Conservation (phyloP, 2,113 vertebrate species). For the Eretmochelys imbricata region DNA sequence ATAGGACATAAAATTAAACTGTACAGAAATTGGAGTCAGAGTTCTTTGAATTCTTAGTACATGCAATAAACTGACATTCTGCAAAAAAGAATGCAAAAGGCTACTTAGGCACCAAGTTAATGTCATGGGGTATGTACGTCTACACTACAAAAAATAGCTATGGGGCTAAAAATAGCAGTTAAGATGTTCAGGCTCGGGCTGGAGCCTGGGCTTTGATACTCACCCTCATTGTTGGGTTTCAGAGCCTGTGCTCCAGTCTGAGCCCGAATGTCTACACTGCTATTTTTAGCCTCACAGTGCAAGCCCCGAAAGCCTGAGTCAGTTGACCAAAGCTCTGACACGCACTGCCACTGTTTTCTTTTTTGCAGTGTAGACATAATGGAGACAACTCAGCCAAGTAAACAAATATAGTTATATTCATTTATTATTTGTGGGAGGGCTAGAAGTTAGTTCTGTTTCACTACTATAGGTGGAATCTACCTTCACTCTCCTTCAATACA, state of each 20-base stretch:
- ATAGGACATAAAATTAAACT: slow-evolving; percentile 28
- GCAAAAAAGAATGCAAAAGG: not conserved
- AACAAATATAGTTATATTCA: not conserved
- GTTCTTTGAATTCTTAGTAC: not conserved
- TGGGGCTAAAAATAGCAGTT: too few relatives aligned
- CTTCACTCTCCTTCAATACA: not conserved
- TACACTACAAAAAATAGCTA: not conserved
- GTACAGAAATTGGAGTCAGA: not conserved
- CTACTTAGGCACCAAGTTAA: not conserved
- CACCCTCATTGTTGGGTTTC: not conserved
- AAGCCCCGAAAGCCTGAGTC: not conserved
- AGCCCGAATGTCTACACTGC: not conserved
- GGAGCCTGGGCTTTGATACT: too few relatives aligned
- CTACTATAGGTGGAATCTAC: not conserved
- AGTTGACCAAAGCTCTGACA: not conserved
- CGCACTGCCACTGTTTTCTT: not conserved
- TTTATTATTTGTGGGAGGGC: not conserved
- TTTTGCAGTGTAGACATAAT: not conserved
- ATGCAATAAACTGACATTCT: not conserved
- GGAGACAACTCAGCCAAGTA: not conserved
- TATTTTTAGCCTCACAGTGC: not conserved
- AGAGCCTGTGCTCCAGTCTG: not conserved
- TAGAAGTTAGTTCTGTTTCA: not conserved
- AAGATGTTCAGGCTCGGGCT: too few relatives aligned
- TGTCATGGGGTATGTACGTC: not conserved